Conservation (phyloP, 2,797 vertebrate species). For the Enteromius afrohamiltoni region DNA sequence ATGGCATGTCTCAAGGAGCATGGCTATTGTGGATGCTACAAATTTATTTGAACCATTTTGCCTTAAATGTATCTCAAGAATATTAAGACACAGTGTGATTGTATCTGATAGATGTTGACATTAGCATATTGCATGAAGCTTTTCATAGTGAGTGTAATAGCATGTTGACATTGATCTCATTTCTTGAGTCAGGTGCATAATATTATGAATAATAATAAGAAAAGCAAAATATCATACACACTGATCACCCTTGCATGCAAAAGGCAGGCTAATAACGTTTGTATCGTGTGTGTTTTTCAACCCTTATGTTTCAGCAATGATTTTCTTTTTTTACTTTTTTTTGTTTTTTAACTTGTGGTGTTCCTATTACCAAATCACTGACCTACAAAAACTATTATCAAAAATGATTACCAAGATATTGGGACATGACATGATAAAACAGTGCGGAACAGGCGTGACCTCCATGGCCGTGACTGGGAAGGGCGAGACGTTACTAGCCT, state of each 20-base stretch:
- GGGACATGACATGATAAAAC: no score
- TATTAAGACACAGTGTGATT: neutral
- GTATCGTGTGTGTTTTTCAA: neutral
- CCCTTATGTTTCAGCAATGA: neutral
- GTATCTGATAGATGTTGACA: neutral
- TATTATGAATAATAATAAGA: constrained; percentile 1
- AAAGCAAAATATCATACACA: constrained; percentile 9
- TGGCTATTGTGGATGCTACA: neutral
- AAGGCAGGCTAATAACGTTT: neutral
- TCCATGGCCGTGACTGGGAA: no score
- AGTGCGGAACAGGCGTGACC: no score
- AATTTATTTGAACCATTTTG: neutral
- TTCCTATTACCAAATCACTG: neutral
- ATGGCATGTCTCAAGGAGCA: constrained; percentile 34
- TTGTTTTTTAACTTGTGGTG: neutral
- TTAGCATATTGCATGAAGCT: constrained; percentile 27
- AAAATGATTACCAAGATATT: neutral
- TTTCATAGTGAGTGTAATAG: constrained; percentile 18
- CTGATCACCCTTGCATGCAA: neutral
- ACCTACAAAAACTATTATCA: neutral
- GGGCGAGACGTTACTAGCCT: no score
- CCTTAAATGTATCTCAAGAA: neutral
- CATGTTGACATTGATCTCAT: constrained; percentile 15
- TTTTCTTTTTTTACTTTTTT: no score
- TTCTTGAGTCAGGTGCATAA: constrained; percentile 18